Percentiles rank a stretch among this genome's conserved stretches.
These are phyloP conservation scores for Antigone vipio DNA, from an alignment of 2,113 vertebrate species.

Conservation along the genomic window DNA sequence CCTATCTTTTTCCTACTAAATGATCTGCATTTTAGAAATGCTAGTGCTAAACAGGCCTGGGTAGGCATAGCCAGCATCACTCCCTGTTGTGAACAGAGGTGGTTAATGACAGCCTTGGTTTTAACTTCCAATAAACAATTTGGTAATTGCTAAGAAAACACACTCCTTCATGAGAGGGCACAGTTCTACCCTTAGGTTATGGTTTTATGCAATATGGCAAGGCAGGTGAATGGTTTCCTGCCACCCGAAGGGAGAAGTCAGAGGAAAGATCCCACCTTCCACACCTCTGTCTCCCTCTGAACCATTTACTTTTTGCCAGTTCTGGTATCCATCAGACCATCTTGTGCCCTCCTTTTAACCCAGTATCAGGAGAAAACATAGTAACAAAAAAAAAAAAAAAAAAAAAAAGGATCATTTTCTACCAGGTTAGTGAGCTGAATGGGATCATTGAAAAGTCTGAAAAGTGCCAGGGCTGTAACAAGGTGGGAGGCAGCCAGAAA, in stretches of 20 bases:
- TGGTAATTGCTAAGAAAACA: background rate
- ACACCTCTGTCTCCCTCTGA: background rate
- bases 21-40: background rate
- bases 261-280: background rate
- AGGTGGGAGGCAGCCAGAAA: background rate
- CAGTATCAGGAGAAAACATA: background rate
- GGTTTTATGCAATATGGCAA: background rate
- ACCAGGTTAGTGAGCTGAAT: background rate
- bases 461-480: background rate
- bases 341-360: background rate
- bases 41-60: background rate
- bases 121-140: background rate
- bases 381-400: background rate
- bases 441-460: background rate
- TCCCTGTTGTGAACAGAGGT: background rate
- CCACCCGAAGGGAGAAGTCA: background rate
- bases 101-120: background rate
- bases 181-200: background rate
- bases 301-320: background rate
- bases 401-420: background rate
- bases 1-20: background rate
- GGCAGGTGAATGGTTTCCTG: background rate
- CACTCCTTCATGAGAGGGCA: background rate
- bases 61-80: background rate
- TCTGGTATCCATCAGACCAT: background rate